A percentile compares a stretch with the other conserved stretches of the same genome.
Conservation (phyloP, 2,113 vertebrate species). For the Meleagris gallopavo region DNA sequence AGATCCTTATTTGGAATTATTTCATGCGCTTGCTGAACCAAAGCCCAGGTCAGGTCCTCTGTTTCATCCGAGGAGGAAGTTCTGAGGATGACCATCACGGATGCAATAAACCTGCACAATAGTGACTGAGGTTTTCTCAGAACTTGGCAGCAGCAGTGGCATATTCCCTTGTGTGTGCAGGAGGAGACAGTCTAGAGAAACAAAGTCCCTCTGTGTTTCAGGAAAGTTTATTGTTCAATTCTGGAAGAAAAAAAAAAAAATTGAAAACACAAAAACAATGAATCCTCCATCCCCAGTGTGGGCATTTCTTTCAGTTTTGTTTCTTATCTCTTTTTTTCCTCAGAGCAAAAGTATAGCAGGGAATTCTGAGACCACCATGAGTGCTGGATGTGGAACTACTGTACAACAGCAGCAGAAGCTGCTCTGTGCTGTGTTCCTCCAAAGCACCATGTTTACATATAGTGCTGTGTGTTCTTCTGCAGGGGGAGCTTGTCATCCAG, state of each 20-base stretch:
- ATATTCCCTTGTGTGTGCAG: background rate
- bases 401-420: background rate
- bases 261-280: background rate
- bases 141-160: slow-evolving; percentile 1
- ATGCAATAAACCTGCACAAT: slow-evolving; percentile 43
- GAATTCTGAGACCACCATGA: background rate
- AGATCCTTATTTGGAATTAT: slow-evolving; percentile 67
- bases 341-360: background rate
- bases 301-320: background rate
- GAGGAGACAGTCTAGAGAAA: background rate
- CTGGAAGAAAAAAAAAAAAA: background rate
- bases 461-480: background rate
- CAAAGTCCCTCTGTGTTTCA: background rate
- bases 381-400: background rate
- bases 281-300: fast-evolving
- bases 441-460: background rate
- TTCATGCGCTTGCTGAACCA: background rate
- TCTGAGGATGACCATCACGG: slow-evolving; percentile 41
- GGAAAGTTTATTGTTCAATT: background rate
- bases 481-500: background rate
- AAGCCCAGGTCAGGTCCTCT: slow-evolving; percentile 30
- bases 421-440: background rate
- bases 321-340: background rate
- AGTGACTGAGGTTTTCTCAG: background rate
- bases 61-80: slow-evolving; percentile 53